Evolutionary conservation across 2,888 invertebrate genomes (phyloP).

Genomic region (Papilio elwesi): DNA sequence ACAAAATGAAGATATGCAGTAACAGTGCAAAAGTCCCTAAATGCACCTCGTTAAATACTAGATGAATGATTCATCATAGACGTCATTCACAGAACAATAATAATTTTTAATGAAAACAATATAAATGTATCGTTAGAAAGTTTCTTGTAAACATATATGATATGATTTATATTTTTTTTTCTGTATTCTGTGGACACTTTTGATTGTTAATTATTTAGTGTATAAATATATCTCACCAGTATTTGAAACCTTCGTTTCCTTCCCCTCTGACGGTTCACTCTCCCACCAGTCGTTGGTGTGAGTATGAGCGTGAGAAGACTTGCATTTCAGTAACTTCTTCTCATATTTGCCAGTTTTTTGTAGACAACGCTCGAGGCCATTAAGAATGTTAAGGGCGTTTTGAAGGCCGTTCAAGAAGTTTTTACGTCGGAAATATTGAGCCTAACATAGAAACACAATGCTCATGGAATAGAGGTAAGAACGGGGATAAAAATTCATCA

Average conservation of each 20-base stretch:
- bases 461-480: neutral
- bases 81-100: no score
- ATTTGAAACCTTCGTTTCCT: slow-evolving; percentile 48
- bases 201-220: no score
- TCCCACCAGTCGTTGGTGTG: slow-evolving; percentile 60
- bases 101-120: no score
- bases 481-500: neutral
- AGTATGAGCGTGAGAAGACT: slow-evolving; percentile 58
- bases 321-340: slow-evolving; percentile 60
- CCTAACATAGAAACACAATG: slow-evolving; percentile 1
- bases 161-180: no score
- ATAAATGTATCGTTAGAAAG: no score
- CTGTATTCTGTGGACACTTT: no score
- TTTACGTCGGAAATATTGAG: slow-evolving; percentile 48
- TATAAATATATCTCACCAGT: slow-evolving; percentile 43
- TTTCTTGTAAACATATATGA: no score
- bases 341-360: slow-evolving; percentile 66
- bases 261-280: slow-evolving; percentile 52
- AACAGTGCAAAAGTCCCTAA: no score
- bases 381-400: slow-evolving; percentile 64
- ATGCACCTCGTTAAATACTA: no score
- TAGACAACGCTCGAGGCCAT: slow-evolving; percentile 63
- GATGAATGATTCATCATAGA: no score
- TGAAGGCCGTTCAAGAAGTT: slow-evolving; percentile 63
- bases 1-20: no score